phyloP scores from a whole-genome alignment of 2,888 invertebrate species.

The Geotrupes spiniger region DNA sequence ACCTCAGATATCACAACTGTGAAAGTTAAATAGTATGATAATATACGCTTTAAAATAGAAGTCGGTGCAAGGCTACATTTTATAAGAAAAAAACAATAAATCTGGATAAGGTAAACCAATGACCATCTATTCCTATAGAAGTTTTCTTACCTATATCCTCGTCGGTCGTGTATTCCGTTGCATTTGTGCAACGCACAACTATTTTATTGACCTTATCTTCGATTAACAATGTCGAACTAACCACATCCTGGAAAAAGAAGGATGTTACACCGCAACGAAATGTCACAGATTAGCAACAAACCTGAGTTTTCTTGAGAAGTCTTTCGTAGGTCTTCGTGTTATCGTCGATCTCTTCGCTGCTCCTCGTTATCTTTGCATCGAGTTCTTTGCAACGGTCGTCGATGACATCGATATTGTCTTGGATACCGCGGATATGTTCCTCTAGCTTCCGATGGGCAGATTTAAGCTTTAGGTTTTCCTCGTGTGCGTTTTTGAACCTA shows the following conservation, averaged over 20 bases:
- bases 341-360: conserved; percentile 14
- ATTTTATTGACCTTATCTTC: conserved; percentile 11
- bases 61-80: no score
- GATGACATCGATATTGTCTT: conserved; percentile 2
- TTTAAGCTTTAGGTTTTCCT: conserved; percentile 11
- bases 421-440: background rate
- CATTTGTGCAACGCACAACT: background rate
- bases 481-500: conserved; percentile 14
- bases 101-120: background rate
- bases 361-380: conserved; percentile 14
- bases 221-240: conserved; percentile 9
- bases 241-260: conserved; percentile 18
- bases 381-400: background rate
- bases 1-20: no score
- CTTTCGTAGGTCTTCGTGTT: conserved; percentile 13
- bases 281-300: conserved; percentile 2
- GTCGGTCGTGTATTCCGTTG: background rate
- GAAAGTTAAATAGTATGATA: no score
- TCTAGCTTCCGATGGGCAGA: conserved; percentile 10
- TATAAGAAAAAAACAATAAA: background rate
- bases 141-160: background rate
- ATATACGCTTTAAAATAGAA: no score
- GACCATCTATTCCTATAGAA: background rate
- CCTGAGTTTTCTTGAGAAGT: conserved; percentile 16
- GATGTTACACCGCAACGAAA: conserved; percentile 1